These are phyloP conservation scores for Heterotilapia buettikoferi DNA, from an alignment of 2,113 vertebrate species.

Conservation along the genomic window DNA sequence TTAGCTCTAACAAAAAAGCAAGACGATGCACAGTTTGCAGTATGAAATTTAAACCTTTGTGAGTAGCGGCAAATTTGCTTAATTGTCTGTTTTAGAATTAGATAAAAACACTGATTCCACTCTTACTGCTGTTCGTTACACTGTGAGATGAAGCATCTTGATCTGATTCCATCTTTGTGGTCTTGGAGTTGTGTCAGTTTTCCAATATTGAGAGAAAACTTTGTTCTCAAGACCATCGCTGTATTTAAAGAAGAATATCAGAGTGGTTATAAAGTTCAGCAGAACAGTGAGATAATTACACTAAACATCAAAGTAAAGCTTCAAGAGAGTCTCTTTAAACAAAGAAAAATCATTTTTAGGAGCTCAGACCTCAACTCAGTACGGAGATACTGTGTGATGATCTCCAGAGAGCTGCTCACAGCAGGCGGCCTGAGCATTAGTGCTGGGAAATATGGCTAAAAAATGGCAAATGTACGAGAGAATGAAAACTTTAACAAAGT, in stretches of 20 bases:
- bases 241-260: neutral
- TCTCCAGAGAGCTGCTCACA: neutral
- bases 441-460: neutral
- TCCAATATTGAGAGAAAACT: neutral
- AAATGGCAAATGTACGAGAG: neutral
- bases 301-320: neutral
- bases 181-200: neutral
- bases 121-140: neutral
- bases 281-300: neutral
- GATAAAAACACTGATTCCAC: neutral
- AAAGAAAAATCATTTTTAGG: neutral
- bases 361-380: neutral
- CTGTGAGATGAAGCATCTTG: neutral
- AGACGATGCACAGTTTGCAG: neutral
- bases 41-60: neutral
- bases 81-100: neutral
- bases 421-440: neutral
- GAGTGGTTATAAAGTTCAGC: neutral
- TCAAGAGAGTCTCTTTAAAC: neutral
- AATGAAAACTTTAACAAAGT: neutral
- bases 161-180: neutral
- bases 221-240: neutral
- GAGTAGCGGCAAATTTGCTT: neutral
- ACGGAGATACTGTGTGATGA: neutral
- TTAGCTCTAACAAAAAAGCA: neutral